Evolutionary conservation across 2,113 vertebrate genomes (phyloP), one percentile per base, ranked within the genome.

Genomic region (Choloepus hoffmanni): DNA sequence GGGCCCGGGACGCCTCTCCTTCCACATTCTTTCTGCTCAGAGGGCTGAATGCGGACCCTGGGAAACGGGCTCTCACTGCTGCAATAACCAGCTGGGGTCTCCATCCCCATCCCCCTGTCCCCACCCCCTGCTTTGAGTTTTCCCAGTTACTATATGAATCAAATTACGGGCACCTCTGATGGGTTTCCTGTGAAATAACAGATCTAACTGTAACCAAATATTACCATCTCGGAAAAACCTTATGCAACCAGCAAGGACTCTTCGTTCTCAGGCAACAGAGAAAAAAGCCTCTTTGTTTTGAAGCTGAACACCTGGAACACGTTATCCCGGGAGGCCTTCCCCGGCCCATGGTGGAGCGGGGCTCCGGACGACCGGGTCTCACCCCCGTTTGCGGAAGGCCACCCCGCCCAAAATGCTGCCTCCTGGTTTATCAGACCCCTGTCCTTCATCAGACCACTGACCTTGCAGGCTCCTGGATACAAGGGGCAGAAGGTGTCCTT

Each of bases 221-320:
- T 98, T 98, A 97, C 98, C 98, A 97, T 98, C 98, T 98, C 98
- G 97, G 97, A 98, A 98, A 98, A 98, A 97, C 98, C 98, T 97
- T 98, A 98, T 98, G 98, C 98, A 98, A 98, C 98, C 98, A 99
- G 98, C 94, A 90, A 98, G 97, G 98, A 97, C 98, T 97, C 98
- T 98, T 98, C 98, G 97, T 99, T 99, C 98, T 98, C 98, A 97
- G 98, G 98, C 97, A 95, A 92, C 90, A 26, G 98, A 99, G 99
- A 99, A 99, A 99, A 99, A 99, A 99, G 99, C 96, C 97, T 95
- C 99, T 99, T 99, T 99, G 99, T 99, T 98, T 98, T 95, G 90
- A 90, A 95, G 90, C 94, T 89, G 98, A 98, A 99, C 99, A 99
- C 99, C 99, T 99, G 99, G 99, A 98, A 98, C 95, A 98, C 90